phyloP scores from a whole-genome alignment of 2,888 invertebrate genomes.

The Ellobium chinense region DNA sequence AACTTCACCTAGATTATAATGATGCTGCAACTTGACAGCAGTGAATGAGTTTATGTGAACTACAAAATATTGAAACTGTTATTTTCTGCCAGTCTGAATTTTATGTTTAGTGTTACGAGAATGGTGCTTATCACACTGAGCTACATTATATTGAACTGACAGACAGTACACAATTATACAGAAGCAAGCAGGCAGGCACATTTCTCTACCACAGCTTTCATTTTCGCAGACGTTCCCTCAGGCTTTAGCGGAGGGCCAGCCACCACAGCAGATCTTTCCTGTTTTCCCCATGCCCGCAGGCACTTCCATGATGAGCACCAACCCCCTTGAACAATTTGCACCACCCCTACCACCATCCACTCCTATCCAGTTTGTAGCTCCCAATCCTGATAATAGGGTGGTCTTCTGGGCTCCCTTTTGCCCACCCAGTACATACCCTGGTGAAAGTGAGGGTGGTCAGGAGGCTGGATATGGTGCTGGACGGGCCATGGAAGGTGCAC shows the following conservation, averaged over 20 bases:
- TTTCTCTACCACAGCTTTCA: constrained; percentile 28
- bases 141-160: too few species aligned
- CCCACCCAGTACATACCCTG: not conserved
- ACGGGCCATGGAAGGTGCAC: too few species aligned
- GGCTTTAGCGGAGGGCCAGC: constrained; percentile 5
- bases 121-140: too few species aligned
- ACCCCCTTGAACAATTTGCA: constrained; percentile 11
- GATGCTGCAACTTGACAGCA: too few species aligned
- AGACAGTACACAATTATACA: too few species aligned
- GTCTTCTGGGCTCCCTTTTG: constrained; percentile 11
- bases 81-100: too few species aligned
- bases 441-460: not conserved
- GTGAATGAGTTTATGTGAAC: too few species aligned
- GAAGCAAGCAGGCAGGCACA: not conserved
- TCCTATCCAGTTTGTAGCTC: not conserved
- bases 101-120: too few species aligned
- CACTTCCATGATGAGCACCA: constrained; percentile 3
- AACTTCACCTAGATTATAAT: too few species aligned
- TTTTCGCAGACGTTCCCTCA: constrained; percentile 34
- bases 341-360: constrained; percentile 10
- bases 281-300: constrained; percentile 15
- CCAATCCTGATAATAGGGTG: not conserved
- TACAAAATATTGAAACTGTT: too few species aligned
- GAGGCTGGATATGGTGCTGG: not conserved
- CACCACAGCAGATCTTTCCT: constrained; percentile 15